phyloP scores from a whole-genome alignment of 2,113 vertebrate species.

The Otolemur garnettii region DNA sequence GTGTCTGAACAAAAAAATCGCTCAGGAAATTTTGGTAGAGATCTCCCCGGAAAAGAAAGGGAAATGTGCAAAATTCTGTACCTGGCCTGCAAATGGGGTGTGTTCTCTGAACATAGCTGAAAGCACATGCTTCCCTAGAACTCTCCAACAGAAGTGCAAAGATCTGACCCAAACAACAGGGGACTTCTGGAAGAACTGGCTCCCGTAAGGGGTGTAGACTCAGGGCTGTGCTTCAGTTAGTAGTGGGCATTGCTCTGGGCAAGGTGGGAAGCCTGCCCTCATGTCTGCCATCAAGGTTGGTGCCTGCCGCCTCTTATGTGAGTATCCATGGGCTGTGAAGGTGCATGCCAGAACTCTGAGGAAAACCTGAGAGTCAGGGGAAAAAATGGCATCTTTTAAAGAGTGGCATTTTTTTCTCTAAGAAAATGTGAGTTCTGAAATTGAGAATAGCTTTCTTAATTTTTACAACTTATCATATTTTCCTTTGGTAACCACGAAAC shows the following conservation, averaged over 20 bases:
- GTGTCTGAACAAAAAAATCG: not conserved
- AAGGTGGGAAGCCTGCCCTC: not conserved
- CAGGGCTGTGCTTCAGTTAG: not conserved
- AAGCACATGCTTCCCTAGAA: not conserved
- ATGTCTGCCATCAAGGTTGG: not conserved
- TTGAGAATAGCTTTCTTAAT: not conserved
- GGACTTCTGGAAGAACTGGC: not conserved
- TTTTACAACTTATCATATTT: not conserved
- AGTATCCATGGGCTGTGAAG: not conserved
- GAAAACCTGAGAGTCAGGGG: not conserved
- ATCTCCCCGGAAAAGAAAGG: not conserved
- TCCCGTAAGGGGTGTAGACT: not conserved
- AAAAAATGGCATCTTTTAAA: not conserved
- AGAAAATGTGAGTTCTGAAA: slow-evolving; percentile 39
- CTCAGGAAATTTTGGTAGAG: not conserved
- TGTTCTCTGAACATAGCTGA: not conserved
- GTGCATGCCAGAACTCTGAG: not conserved
- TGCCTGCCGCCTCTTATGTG: not conserved
- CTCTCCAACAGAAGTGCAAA: not conserved
- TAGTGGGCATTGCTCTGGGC: not conserved
- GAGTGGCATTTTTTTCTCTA: not conserved
- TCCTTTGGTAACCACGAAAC: not conserved
- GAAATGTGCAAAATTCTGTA: not conserved
- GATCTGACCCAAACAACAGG: not conserved
- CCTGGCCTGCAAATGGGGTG: not conserved